phyloP scores from a whole-genome alignment of 2,797 vertebrate genomes.

The Benthosema pterotum region DNA sequence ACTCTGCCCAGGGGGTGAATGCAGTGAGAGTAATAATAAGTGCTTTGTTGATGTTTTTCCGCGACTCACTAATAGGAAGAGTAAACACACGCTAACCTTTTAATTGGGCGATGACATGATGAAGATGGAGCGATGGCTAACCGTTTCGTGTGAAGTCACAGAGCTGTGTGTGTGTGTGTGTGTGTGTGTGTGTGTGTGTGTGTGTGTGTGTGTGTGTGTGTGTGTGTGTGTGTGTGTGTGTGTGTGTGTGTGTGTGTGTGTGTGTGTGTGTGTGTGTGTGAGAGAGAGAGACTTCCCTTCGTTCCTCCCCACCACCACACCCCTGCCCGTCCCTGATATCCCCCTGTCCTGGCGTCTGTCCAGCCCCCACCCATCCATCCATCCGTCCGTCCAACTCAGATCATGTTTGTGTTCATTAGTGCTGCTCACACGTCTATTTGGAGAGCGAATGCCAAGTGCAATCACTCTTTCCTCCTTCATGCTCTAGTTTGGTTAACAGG shows the following conservation, averaged over 20 bases:
- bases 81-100: conserved; percentile 81
- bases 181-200: too few relatives aligned
- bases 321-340: too few relatives aligned
- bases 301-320: conserved; percentile 11
- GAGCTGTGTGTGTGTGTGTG: too few relatives aligned
- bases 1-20: conserved; percentile 58
- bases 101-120: conserved; percentile 79
- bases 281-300: conserved; percentile 50
- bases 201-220: too few relatives aligned
- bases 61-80: conserved; percentile 74
- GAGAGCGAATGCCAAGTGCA: conserved; percentile 4
- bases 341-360: too few relatives aligned
- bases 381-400: conserved; percentile 32
- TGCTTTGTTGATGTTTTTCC: conserved; percentile 78
- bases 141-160: conserved; percentile 41
- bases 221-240: too few relatives aligned
- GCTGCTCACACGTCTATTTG: conserved; percentile 19
- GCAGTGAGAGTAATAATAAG: conserved; percentile 54
- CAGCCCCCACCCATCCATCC: conserved; percentile 24
- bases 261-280: too few relatives aligned
- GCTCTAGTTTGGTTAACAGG: too few relatives aligned
- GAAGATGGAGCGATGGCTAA: conserved; percentile 70
- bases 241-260: too few relatives aligned
- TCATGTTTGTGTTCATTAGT: conserved; percentile 65
- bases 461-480: neutral